A percentile compares a stretch with the other conserved stretches of the same genome.
Conservation (phyloP, 2,888 invertebrate species). For the Xanthostigma xanthostigma region DNA sequence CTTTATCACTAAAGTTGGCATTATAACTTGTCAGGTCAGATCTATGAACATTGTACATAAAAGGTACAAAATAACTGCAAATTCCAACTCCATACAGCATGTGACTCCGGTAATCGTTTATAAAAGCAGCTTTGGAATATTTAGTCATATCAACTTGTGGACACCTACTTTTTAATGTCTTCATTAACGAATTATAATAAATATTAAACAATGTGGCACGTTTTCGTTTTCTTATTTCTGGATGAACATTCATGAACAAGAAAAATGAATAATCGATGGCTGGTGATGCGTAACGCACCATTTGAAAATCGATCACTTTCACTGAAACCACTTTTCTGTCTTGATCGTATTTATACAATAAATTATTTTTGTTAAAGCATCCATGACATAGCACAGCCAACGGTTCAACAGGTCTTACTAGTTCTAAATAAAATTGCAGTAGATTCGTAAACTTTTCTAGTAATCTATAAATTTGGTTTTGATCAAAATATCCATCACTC, state of each 20-base stretch:
- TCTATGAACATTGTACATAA: no score
- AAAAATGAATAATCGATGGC: not conserved
- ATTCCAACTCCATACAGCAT: no score
- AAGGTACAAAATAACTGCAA: no score
- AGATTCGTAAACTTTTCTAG: not conserved
- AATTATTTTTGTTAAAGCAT: not conserved
- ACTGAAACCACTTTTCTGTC: not conserved
- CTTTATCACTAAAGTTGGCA: no score
- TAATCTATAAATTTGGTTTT: not conserved
- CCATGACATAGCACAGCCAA: not conserved
- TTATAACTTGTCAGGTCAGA: no score
- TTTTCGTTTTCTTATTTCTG: not conserved
- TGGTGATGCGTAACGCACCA: not conserved
- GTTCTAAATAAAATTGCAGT: not conserved
- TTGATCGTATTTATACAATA: not conserved
- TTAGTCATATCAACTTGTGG: no score
- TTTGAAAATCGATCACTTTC: not conserved
- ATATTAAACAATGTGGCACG: no score
- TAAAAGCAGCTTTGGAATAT: no score
- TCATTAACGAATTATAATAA: no score
- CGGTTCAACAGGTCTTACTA: not conserved
- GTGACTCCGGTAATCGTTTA: no score
- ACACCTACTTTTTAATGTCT: no score
- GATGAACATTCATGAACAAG: not conserved
- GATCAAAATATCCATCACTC: not conserved